phyloP scores from a whole-genome alignment of 2,888 invertebrate genomes.

The Cataglyphis livida region DNA sequence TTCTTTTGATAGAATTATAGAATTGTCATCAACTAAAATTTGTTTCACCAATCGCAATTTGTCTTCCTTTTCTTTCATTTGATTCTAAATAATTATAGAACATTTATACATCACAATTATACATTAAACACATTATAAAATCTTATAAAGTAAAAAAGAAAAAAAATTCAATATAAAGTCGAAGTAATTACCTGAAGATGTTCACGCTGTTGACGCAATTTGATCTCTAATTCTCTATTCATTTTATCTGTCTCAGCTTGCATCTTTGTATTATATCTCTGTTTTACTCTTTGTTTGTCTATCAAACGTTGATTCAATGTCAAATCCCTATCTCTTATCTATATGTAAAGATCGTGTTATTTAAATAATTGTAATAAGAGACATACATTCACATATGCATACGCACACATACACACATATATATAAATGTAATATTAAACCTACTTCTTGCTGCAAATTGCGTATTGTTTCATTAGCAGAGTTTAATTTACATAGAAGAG shows the following conservation, averaged over 20 bases:
- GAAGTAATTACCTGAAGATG: constrained; percentile 85
- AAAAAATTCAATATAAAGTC: background rate
- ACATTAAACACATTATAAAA: background rate
- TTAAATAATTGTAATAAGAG: background rate
- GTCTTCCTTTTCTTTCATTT: constrained; percentile 88
- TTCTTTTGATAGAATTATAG: constrained; percentile 49
- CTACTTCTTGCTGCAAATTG: constrained; percentile 87
- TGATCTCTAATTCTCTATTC: constrained; percentile 90
- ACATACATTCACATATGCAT: background rate
- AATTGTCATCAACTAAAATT: constrained; percentile 87
- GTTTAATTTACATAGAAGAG: constrained; percentile 88
- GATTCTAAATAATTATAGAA: constrained; percentile 79
- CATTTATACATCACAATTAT: background rate
- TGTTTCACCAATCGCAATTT: constrained; percentile 88
- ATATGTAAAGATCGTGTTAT: constrained; percentile 21
- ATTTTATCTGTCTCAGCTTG: constrained; percentile 92
- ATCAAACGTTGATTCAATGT: constrained; percentile 86
- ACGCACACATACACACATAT: no score
- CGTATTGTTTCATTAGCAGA: constrained; percentile 89
- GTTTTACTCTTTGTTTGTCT: constrained; percentile 87
- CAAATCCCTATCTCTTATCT: constrained; percentile 86
- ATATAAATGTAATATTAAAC: constrained; percentile 8
- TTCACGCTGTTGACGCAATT: constrained; percentile 88
- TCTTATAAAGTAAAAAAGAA: background rate
- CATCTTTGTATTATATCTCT: constrained; percentile 86